Conservation (phyloP, 2,797 vertebrate genomes). For the Ctenochaetus hawaiiensis region DNA sequence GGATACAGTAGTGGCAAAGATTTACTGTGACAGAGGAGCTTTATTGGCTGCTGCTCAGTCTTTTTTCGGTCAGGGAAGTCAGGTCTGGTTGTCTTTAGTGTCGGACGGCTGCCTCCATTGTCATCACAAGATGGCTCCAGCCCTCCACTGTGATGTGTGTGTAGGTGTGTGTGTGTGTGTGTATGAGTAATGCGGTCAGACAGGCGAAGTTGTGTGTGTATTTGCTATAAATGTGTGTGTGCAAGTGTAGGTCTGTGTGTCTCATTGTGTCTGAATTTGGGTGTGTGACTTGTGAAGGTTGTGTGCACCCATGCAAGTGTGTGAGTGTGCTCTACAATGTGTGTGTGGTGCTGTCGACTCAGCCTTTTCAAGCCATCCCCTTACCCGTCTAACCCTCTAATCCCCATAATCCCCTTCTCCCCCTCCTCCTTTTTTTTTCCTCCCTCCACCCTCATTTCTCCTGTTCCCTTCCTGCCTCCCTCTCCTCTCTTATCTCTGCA, state of each 20-base stretch:
- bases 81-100: constrained; percentile 68
- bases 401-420: constrained; percentile 66
- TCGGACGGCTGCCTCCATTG: constrained; percentile 69
- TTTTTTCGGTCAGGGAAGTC: constrained; percentile 44
- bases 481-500: constrained; percentile 38
- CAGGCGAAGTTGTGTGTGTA: constrained; percentile 42
- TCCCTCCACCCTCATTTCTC: constrained; percentile 43
- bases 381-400: constrained; percentile 68
- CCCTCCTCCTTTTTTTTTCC: constrained; percentile 13
- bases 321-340: constrained; percentile 26
- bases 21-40: constrained; percentile 18
- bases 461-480: constrained; percentile 48
- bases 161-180: constrained; percentile 36
- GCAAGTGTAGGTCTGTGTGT: not conserved
- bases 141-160: constrained; percentile 39
- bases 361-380: constrained; percentile 75
- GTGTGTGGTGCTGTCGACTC: constrained; percentile 68
- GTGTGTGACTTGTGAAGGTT: constrained; percentile 17
- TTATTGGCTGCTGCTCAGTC: constrained; percentile 12
- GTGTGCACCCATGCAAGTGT: constrained; percentile 42
- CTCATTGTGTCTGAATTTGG: constrained; percentile 18
- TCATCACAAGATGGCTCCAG: constrained; percentile 71
- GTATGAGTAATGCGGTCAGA: constrained; percentile 62
- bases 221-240: constrained; percentile 36
- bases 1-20: constrained; percentile 27